Base-by-base conservation (phyloP, 2,113 vertebrate species). In the Coracopsis vasa region DNA sequence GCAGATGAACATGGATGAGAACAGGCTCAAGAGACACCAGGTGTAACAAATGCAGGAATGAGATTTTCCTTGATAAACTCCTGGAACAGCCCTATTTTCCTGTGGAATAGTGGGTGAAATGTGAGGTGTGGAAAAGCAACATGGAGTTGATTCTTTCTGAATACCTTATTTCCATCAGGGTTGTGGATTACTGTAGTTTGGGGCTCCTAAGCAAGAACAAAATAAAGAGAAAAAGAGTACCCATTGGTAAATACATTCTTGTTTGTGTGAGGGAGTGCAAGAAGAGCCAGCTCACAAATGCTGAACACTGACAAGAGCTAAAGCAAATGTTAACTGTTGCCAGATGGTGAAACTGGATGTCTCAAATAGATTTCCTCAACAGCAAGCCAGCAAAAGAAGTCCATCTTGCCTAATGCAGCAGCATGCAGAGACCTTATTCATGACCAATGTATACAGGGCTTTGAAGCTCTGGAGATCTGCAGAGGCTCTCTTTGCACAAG, bases 181-280 rank as follows among this genome's bases (percentile, higher is more conserved):
- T 99, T 99, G 99, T 99, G 99, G 99, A 99, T 99, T 98, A 99
- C 99, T 95, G 99, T 99, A 97, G 99, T 99, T 98, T 99, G 99
- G 98, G 99, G 99, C 98, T 99, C 99, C 99, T 99, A 98, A 99
- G 98, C 97, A 28, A 98, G 98, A 98, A 98, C 95, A 97, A 98
- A 97, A 98, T 98, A 97, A 97, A 98, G 96, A 98, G 96, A 98
- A 96, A 97, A 97, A 98, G 94, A 98, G 96, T 98, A 97, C 80
- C 97, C 96, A 95, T 98, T 91, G 97, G 96, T 98, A 96, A 98
- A 96, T 73, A 97, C 80, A 95, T 90, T 97, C 93, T 93, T 61
- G 77, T 80, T 72, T 95, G 83, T 16, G 65, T 70, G 86, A 97
- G 77, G 90, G 95, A 98, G 95, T 54, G 95, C 86, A 92, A 97